A percentile compares a stretch with the other conserved stretches of the same genome.
Conservation (phyloP, 35 echinoderm and acorn worm genomes). For the Holothuria glaberrima region DNA sequence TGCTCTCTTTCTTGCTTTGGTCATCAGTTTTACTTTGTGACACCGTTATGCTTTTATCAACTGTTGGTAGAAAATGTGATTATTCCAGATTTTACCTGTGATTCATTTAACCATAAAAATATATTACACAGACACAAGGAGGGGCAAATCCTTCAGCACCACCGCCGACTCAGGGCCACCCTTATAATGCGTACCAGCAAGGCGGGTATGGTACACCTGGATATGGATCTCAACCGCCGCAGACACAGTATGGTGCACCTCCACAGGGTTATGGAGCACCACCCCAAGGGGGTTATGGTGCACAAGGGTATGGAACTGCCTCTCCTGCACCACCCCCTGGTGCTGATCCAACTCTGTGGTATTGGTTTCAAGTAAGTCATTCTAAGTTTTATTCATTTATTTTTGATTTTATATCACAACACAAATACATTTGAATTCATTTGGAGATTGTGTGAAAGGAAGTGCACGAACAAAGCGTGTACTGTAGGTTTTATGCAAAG, state of each 20-base stretch:
- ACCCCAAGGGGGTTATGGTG: conserved; percentile 24
- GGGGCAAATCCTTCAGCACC: conserved; percentile 49
- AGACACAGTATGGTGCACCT: background rate
- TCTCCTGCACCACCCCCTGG: conserved; percentile 71
- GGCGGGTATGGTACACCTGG: background rate
- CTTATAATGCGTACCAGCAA: conserved; percentile 24
- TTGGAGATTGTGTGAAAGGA: too few relatives aligned
- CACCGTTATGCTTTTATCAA: too few relatives aligned
- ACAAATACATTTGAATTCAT: too few relatives aligned
- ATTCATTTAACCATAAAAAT: background rate
- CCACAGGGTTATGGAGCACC: conserved; percentile 17
- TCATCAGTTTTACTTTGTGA: too few relatives aligned
- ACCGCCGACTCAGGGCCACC: background rate
- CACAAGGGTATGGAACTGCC: conserved; percentile 29
- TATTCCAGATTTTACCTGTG: too few relatives aligned
- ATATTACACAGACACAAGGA: background rate
- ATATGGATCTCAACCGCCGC: background rate
- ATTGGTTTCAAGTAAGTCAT: conserved; percentile 83
- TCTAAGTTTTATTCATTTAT: background rate
- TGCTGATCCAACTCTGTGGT: conserved; percentile 83
- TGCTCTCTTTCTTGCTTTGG: too few relatives aligned
- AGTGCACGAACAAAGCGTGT: too few relatives aligned
- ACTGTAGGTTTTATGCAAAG: too few relatives aligned
- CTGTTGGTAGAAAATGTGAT: too few relatives aligned
- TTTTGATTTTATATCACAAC: too few relatives aligned